phyloP scores from a whole-genome alignment of 1,140 invertebrate genomes.

The Leptinotarsa defecta region DNA sequence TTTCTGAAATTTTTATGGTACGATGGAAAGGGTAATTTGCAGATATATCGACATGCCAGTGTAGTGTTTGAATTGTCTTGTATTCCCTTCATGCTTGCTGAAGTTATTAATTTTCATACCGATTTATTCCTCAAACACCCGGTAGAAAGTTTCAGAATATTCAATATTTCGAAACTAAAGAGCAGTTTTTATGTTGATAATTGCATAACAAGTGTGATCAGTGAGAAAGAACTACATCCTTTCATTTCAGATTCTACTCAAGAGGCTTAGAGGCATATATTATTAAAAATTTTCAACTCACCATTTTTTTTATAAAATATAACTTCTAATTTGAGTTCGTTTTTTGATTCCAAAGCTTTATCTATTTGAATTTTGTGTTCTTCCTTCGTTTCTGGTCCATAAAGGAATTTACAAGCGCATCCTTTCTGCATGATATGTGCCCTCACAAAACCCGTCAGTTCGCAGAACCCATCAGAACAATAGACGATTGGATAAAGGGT shows the following conservation, averaged over 20 bases:
- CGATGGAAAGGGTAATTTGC: too few species aligned
- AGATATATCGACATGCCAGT: too few species aligned
- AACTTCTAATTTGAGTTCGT: conserved; percentile 91
- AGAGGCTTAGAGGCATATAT: too few species aligned
- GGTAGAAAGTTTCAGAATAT: background rate
- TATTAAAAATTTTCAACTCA: conserved; percentile 59
- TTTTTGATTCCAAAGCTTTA: conserved; percentile 84
- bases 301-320: conserved; percentile 94
- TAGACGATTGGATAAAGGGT: conserved; percentile 92
- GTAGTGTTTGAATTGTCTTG: too few species aligned
- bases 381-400: conserved; percentile 87
- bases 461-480: conserved; percentile 97
- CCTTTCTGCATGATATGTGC: conserved; percentile 97
- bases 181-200: conserved; percentile 49
- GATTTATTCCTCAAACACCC: conserved; percentile 3
- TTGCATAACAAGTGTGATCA: conserved; percentile 9
- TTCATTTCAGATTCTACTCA: conserved; percentile 29
- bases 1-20: too few species aligned
- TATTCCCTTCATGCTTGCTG: too few species aligned
- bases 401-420: conserved; percentile 94
- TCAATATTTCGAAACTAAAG: conserved; percentile 16
- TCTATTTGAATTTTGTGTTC: conserved; percentile 89
- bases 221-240: conserved; percentile 26
- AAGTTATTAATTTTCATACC: too few species aligned
- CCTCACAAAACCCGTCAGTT: conserved; percentile 90